Evolutionary conservation across 2,797 vertebrate species (phyloP).

Genomic region (Sebastes goodei): DNA sequence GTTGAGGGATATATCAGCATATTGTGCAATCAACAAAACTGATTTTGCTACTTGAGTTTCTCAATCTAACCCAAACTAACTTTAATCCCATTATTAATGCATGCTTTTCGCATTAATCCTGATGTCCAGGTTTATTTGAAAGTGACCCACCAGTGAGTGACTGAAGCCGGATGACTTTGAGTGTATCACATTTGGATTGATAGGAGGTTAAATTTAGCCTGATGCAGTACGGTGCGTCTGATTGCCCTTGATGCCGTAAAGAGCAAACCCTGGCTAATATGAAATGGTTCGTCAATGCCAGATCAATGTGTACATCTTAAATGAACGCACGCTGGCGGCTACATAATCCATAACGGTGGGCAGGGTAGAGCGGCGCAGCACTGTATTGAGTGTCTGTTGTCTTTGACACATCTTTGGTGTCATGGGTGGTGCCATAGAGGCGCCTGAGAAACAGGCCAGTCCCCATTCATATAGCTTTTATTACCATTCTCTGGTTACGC

Average conservation of each 20-base stretch:
- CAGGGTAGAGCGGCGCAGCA: constrained; percentile 32
- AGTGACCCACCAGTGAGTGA: constrained; percentile 37
- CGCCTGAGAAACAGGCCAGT: constrained; percentile 71
- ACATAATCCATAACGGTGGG: constrained; percentile 68
- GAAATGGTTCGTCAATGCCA: constrained; percentile 77
- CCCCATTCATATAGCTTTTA: constrained; percentile 74
- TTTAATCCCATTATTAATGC: constrained; percentile 9
- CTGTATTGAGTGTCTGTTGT: constrained; percentile 76
- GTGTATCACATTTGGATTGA: constrained; percentile 59
- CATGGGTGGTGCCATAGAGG: constrained; percentile 77
- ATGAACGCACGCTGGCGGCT: constrained; percentile 53
- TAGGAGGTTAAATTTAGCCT: constrained; percentile 69
- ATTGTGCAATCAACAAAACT: constrained; percentile 31
- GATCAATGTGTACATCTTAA: constrained; percentile 79
- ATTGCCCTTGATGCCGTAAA: constrained; percentile 75
- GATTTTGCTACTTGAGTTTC: background rate
- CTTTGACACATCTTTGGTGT: constrained; percentile 82
- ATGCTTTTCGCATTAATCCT: background rate
- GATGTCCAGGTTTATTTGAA: constrained; percentile 27
- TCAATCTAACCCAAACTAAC: background rate
- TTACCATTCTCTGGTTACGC: constrained; percentile 79
- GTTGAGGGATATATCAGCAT: constrained; percentile 25
- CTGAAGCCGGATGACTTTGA: constrained; percentile 54
- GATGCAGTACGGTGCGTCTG: constrained; percentile 54
- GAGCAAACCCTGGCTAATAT: constrained; percentile 68